Evolutionary conservation across 2,797 vertebrate species (phyloP), one percentile per base, ranked within the genome.

Genomic region (Lepus oiostolus): DNA sequence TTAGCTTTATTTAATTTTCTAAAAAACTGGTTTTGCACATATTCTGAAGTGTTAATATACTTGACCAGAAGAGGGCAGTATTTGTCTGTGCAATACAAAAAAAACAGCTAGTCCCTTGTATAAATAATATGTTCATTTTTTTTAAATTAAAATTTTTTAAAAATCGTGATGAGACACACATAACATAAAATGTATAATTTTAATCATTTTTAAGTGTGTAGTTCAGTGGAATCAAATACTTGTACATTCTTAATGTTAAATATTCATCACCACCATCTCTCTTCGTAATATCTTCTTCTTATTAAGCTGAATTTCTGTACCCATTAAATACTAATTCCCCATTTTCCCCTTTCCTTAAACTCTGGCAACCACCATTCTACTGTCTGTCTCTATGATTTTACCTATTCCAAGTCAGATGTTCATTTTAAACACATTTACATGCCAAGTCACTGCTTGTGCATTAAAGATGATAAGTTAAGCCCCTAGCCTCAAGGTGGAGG

Each of bases 31-130:
- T 74, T 92, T 95, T 85, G 88, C 7, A 60, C 26, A 12, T 75
- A 32, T 28, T 82, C 65, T 95, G 85, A 21, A 58, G 89, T 86
- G 62, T 35, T 60, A 79, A n/a, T 30, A 14, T 54, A 2, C 2
- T 0, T 4, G 22, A 77, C 96, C 99, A 99, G 97, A 93, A 99
- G 99, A 98, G 98, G 98, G 98, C 98, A 98, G 95, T 97, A 96
- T 98, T 97, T 96, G 3, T 88, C 97, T 91, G 38, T 85, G 42
- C 5, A 93, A 85, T 82, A 47, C 74, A 88, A 96, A 60, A 63
- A 30, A 88, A 47, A 28, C 42, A n/a, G 11, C 8, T n/a, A 2
- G 67, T 94, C 16, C 80, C 28, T 88, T 89, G 16, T 74, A 6
- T 71, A 95, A 93, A 38, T 84, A 67, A 63, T n/a, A 62, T 42